Base-by-base conservation (phyloP, 1,140 invertebrate genomes). In the Antheraea pernyi region DNA sequence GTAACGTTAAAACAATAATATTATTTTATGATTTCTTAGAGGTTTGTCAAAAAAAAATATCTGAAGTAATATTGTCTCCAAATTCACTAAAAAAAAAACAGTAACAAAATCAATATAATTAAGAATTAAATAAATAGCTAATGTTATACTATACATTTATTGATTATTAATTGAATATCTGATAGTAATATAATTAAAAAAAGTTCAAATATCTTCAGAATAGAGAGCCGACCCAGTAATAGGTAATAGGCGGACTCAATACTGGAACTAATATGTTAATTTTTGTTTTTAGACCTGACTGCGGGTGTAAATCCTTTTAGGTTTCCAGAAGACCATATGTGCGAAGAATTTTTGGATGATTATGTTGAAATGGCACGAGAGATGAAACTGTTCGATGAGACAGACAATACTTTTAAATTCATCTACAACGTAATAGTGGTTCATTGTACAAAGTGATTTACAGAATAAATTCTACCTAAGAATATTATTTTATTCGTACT, bases 341-440 rank as follows among this genome's bases (percentile, higher is more conserved):
- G n/a, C 18, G 22, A 18, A 16, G 62, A 64, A 64, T 64, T 64
- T 39, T 19, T 64, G 9, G 37, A 64, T 37, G 62, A 64, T 64
- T 64, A 37, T 64, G 37, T 64, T 42, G 62, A 64, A 39, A 18
- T 64, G 37, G 37, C 37, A 30, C 30, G 62, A 13, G 36, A 36
- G 13, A 42, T 64, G 22, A 64, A 42, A 64, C 16, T 64, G 0
- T 37, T 42, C 42, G 37, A 64, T 61, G 19, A 19, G 30, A 36
- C 7, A 61, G 16, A 19, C 19, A 36, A 36, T 61, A 36, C 19
- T 11, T 22, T 61, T 16, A 61, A 61, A 61, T 11, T 61, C 10
- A 19, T 61, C 30, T 61, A 61, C 59, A 61, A 61, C 30, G 7
- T 61, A 13, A 19, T 61, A 13, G 19, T 22, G 7, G 59, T 61